A percentile compares a stretch with the other conserved stretches of the same genome.
phyloP scores from a whole-genome alignment of 2,113 vertebrate species.

The Dissostichus mawsoni region DNA sequence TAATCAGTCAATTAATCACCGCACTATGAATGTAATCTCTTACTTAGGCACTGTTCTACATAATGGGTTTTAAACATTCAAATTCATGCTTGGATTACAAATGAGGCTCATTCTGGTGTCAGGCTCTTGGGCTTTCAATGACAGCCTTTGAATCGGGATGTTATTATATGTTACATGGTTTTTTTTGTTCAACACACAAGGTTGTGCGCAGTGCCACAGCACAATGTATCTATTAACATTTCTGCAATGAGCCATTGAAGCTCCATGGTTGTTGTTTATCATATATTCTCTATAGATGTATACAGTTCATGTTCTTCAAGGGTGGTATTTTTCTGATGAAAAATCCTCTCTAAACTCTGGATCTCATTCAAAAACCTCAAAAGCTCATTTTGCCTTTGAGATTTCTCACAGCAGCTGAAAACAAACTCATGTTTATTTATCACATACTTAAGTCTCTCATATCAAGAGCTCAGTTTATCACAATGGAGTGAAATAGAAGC shows the following conservation, averaged over 20 bases:
- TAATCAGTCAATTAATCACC: constrained; percentile 85
- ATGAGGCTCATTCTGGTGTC: constrained; percentile 39
- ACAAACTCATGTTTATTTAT: constrained; percentile 72
- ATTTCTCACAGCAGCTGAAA: constrained; percentile 38
- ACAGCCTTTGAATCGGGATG: constrained; percentile 35
- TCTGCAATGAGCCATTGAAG: background rate
- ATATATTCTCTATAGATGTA: background rate
- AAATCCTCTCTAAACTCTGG: constrained; percentile 35
- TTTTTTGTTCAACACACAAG: background rate
- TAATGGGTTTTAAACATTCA: constrained; percentile 77
- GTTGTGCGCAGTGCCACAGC: background rate
- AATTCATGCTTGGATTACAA: constrained; percentile 71
- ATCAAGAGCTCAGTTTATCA: constrained; percentile 38
- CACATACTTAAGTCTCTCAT: constrained; percentile 42
- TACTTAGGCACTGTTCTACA: constrained; percentile 74
- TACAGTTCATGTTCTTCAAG: constrained; percentile 10
- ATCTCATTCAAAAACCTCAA: constrained; percentile 37
- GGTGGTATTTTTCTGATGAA: constrained; percentile 9
- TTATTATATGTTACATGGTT: constrained; percentile 17
- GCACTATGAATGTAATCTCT: constrained; percentile 80
- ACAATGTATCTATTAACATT: background rate
- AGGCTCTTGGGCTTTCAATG: constrained; percentile 22
- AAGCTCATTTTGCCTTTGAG: constrained; percentile 41
- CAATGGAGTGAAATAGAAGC: constrained; percentile 31
- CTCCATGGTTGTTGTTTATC: background rate